These are phyloP conservation scores for Drosophila histrio DNA, from an alignment of 2,888 invertebrate species.

Conservation along the genomic window DNA sequence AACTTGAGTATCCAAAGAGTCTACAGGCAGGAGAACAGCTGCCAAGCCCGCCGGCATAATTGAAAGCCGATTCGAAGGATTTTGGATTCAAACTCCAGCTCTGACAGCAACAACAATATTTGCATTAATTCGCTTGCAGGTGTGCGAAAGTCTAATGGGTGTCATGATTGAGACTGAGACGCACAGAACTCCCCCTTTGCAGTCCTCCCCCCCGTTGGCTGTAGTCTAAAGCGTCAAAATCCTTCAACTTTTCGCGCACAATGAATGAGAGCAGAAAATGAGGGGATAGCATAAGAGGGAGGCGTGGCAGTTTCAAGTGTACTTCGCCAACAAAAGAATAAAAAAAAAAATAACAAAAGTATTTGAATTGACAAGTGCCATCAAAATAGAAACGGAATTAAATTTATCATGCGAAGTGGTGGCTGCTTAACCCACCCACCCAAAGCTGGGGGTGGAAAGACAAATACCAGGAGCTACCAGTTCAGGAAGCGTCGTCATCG, in stretches of 20 bases:
- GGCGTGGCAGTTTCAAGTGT: constrained; percentile 61
- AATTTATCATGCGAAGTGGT: constrained; percentile 77
- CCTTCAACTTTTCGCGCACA: constrained; percentile 76
- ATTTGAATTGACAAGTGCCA: constrained; percentile 81
- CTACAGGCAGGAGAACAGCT: constrained; percentile 7
- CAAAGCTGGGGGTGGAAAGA: constrained; percentile 42
- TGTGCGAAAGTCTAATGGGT: constrained; percentile 57
- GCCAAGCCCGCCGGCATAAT: constrained; percentile 5
- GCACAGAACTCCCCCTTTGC: not conserved
- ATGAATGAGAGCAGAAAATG: constrained; percentile 14
- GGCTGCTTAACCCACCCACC: constrained; percentile 22
- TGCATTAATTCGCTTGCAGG: constrained; percentile 74
- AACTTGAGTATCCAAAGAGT: not conserved
- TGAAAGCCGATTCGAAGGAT: constrained; percentile 17
- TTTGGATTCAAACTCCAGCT: constrained; percentile 2
- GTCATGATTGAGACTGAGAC: constrained; percentile 45
- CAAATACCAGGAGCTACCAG: constrained; percentile 8
- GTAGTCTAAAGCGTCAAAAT: constrained; percentile 72
- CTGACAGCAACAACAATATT: constrained; percentile 21
- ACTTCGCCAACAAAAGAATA: constrained; percentile 54
- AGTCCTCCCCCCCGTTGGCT: not conserved
- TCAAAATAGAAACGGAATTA: constrained; percentile 81
- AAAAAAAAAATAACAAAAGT: constrained; percentile 72
- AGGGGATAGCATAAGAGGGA: not conserved
- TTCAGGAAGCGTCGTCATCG: constrained; percentile 63